phyloP scores from a whole-genome alignment of 2,113 vertebrate species.

The Ptychochromis oligacanthus region DNA sequence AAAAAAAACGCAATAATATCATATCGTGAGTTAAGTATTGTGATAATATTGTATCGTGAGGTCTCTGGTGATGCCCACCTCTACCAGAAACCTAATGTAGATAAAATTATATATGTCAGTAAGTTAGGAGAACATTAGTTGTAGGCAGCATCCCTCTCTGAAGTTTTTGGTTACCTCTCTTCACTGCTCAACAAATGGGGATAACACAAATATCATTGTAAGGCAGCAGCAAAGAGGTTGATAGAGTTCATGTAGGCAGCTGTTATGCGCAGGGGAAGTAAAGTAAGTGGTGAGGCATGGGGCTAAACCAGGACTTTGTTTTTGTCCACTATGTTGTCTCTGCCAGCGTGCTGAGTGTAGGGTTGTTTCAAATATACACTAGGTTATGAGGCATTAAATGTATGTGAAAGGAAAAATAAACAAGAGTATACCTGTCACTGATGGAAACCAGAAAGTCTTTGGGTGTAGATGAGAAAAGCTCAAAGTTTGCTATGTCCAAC shows the following conservation, averaged over 20 bases:
- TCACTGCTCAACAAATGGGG: background rate
- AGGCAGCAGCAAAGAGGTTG: background rate
- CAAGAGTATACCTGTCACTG: conserved; percentile 89
- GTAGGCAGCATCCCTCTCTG: background rate
- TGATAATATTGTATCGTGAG: no score
- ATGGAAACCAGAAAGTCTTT: conserved; percentile 98
- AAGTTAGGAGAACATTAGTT: background rate
- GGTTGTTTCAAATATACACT: background rate
- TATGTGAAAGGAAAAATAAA: background rate
- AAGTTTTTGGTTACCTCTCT: background rate
- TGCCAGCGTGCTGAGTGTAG: background rate
- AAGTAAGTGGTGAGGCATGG: background rate
- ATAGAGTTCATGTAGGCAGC: background rate
- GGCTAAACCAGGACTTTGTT: background rate
- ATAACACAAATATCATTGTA: background rate
- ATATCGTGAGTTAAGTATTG: no score
- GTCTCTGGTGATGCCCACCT: no score
- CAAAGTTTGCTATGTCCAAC: conserved; percentile 97
- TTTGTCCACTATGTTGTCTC: background rate
- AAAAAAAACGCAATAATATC: no score
- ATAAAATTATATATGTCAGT: background rate
- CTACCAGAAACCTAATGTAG: background rate
- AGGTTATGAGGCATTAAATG: background rate
- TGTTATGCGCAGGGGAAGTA: background rate
- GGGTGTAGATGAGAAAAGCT: conserved; percentile 97